Conservation (phyloP, 1,140 invertebrate genomes). For the Akabosia matsudoensis region DNA sequence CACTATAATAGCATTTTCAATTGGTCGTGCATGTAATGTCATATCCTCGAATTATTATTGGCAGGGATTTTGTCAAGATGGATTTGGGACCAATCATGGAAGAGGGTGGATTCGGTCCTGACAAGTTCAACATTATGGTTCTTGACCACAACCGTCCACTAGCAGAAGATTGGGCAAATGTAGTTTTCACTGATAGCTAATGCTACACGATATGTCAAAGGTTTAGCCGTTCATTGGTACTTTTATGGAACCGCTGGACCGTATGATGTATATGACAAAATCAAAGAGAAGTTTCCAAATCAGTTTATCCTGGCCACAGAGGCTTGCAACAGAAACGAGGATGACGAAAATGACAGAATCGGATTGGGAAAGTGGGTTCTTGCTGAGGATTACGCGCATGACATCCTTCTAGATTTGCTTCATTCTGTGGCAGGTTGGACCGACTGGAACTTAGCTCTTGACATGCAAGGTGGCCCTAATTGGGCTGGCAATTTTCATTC, state of each 20-base stretch:
- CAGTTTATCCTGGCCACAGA: slow-evolving; percentile 75
- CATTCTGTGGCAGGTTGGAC: slow-evolving; percentile 11
- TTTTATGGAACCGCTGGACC: slow-evolving; percentile 34
- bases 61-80: slow-evolving; percentile 61
- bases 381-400: slow-evolving; percentile 20
- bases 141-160: slow-evolving; percentile 71
- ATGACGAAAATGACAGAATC: slow-evolving; percentile 24
- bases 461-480: slow-evolving; percentile 37
- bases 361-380: slow-evolving; percentile 12
- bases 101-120: slow-evolving; percentile 54
- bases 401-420: slow-evolving; percentile 15
- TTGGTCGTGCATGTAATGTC: no score
- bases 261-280: slow-evolving; percentile 52
- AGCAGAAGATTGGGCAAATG: slow-evolving; percentile 62
- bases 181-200: slow-evolving; percentile 56
- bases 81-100: slow-evolving; percentile 66
- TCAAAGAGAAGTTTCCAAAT: slow-evolving; percentile 61
- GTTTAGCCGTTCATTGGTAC: slow-evolving; percentile 77
- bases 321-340: slow-evolving; percentile 60
- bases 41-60: no score
- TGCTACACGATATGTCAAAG: slow-evolving; percentile 65
- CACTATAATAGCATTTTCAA: background rate
- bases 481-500: slow-evolving; percentile 31
- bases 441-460: slow-evolving; percentile 15
- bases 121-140: slow-evolving; percentile 62